A percentile compares a stretch with the other conserved stretches of the same genome.
phyloP scores from a whole-genome alignment of 2,797 vertebrate species.

The Pseudopleuronectes americanus region DNA sequence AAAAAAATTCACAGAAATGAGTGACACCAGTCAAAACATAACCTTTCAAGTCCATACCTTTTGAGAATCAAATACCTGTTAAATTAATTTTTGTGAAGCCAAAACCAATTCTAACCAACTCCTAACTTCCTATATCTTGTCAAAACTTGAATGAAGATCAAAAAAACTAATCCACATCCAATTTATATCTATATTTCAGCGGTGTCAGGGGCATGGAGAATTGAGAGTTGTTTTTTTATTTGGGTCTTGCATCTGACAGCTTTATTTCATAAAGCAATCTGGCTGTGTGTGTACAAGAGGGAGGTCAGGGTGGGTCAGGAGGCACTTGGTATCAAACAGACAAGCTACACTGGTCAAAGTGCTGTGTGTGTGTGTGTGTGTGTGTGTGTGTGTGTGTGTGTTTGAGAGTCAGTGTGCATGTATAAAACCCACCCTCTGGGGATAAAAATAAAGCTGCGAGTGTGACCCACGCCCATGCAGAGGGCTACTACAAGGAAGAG shows the following conservation, averaged over 20 bases:
- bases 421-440: slow-evolving; percentile 37
- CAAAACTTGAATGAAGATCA: slow-evolving; percentile 94
- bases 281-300: slow-evolving; percentile 91
- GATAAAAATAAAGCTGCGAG: slow-evolving; percentile 25
- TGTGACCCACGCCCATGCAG: slow-evolving; percentile 32
- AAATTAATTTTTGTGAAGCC: background rate
- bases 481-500: slow-evolving; percentile 44
- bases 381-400: slow-evolving; percentile 8
- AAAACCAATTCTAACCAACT: slow-evolving; percentile 12
- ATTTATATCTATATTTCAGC: slow-evolving; percentile 99
- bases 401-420: no score
- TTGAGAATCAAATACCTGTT: slow-evolving; percentile 3
- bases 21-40: background rate
- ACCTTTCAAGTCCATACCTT: background rate
- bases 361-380: slow-evolving; percentile 31
- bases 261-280: slow-evolving; percentile 99
- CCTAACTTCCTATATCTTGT: slow-evolving; percentile 88
- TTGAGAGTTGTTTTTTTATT: slow-evolving; percentile 97
- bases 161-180: slow-evolving; percentile 97
- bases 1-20: background rate
- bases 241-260: slow-evolving; percentile 97
- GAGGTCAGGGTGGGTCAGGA: slow-evolving; percentile 92
- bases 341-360: slow-evolving; percentile 87
- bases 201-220: slow-evolving; percentile 91
- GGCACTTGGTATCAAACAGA: slow-evolving; percentile 83